Evolutionary conservation across 2,888 invertebrate genomes (phyloP).

Genomic region (Idaea straminata): DNA sequence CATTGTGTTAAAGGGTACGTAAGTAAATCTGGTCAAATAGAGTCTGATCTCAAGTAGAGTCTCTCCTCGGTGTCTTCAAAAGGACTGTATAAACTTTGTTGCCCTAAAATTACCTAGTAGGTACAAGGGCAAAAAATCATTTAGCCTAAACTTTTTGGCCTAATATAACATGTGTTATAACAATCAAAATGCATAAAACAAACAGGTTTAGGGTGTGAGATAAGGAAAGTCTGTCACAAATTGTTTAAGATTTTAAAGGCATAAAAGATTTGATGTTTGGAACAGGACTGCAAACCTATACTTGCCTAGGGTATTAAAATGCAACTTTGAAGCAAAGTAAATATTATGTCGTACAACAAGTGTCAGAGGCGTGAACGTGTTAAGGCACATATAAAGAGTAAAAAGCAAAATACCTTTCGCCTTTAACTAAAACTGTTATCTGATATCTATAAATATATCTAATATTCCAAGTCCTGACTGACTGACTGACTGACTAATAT

Average conservation of each 20-base stretch:
- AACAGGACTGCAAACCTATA: neutral
- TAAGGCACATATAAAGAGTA: neutral
- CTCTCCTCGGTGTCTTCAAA: no score
- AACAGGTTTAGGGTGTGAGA: neutral
- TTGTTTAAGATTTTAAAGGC: neutral
- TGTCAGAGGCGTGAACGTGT: neutral
- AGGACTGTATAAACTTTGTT: no score
- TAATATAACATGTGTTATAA: no score
- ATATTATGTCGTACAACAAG: neutral
- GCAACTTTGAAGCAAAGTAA: neutral
- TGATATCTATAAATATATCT: no score
- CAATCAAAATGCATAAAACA: no score
- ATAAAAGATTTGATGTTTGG: neutral
- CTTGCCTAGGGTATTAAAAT: neutral
- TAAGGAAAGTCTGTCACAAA: neutral
- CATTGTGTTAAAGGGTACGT: slow-evolving; percentile 93
- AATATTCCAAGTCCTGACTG: no score
- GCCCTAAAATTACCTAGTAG: no score
- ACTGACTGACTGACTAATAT: no score
- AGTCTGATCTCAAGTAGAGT: neutral
- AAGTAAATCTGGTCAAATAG: neutral
- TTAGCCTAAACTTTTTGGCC: no score
- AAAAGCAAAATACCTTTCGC: no score
- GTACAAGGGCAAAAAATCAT: no score
- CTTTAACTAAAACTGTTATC: no score